Evolutionary conservation across 2,888 invertebrate species (phyloP).

Genomic region (Tethea ocularis): DNA sequence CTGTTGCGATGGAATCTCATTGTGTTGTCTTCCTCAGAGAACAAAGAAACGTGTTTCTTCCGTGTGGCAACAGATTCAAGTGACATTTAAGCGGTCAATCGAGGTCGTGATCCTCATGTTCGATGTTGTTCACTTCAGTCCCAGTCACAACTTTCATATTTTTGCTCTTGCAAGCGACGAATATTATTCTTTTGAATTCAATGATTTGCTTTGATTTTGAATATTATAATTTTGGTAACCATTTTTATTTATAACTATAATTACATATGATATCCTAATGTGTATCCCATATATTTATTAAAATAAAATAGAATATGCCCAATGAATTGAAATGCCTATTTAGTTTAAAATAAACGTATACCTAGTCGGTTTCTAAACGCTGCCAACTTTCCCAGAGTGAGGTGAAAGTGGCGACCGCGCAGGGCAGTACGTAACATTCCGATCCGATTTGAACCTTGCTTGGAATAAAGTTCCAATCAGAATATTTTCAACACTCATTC

Average conservation of each 20-base stretch:
- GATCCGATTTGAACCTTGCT: slow-evolving; percentile 65
- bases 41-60: slow-evolving; percentile 71
- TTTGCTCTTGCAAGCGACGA: neutral
- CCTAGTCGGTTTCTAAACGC: slow-evolving; percentile 66
- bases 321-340: slow-evolving; percentile 18
- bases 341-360: slow-evolving; percentile 38
- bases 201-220: neutral
- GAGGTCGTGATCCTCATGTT: slow-evolving; percentile 66
- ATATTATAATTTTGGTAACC: neutral
- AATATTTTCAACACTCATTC: neutral
- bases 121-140: slow-evolving; percentile 44
- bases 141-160: slow-evolving; percentile 33
- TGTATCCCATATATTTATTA: no score
- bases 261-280: no score
- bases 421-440: slow-evolving; percentile 70
- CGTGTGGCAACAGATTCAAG: slow-evolving; percentile 72
- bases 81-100: slow-evolving; percentile 78
- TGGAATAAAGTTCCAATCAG: slow-evolving; percentile 14
- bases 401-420: slow-evolving; percentile 76
- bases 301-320: no score
- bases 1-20: slow-evolving; percentile 63
- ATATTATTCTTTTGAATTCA: neutral
- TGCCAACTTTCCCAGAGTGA: slow-evolving; percentile 73
- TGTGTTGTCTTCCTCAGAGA: slow-evolving; percentile 62
- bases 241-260: neutral